phyloP scores from a whole-genome alignment of 2,888 invertebrate genomes.

The Isotomurus palustris region DNA sequence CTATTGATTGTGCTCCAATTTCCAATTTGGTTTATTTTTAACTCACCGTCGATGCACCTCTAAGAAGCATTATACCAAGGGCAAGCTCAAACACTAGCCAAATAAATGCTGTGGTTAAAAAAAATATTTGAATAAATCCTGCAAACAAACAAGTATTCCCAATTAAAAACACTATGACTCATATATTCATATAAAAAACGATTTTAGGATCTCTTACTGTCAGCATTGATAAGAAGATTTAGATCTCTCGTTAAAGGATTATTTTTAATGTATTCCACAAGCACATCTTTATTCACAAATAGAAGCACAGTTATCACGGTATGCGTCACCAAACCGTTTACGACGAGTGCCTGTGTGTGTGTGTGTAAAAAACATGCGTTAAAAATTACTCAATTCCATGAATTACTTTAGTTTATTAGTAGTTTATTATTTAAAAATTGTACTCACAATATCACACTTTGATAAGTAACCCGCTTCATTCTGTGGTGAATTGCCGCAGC shows the following conservation, averaged over 20 bases:
- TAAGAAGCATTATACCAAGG: slow-evolving; percentile 32
- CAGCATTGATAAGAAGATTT: slow-evolving; percentile 16
- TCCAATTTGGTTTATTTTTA: not conserved
- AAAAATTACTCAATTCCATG: not conserved
- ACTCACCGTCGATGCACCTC: slow-evolving; percentile 26
- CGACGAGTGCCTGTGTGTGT: slow-evolving; percentile 25
- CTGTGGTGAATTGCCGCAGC: slow-evolving; percentile 39
- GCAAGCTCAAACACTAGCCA: slow-evolving; percentile 35
- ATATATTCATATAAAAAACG: not conserved
- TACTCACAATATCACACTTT: slow-evolving; percentile 41
- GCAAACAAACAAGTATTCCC: not conserved
- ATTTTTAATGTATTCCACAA: slow-evolving; percentile 19
- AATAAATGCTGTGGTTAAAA: slow-evolving; percentile 18
- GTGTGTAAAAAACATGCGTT: not conserved
- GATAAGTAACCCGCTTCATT: slow-evolving; percentile 39
- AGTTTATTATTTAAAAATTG: not conserved
- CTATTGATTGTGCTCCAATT: not conserved
- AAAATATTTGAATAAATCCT: slow-evolving; percentile 33
- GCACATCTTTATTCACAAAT: slow-evolving; percentile 27
- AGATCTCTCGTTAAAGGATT: slow-evolving; percentile 33
- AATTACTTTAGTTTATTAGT: not conserved
- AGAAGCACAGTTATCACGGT: slow-evolving; percentile 32
- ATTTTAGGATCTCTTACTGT: slow-evolving; percentile 15
- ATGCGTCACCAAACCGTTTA: slow-evolving; percentile 27
- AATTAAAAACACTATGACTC: not conserved